Percentiles rank a stretch among this genome's conserved stretches.
Conservation (phyloP, 2,113 vertebrate species). For the Chionis minor region DNA sequence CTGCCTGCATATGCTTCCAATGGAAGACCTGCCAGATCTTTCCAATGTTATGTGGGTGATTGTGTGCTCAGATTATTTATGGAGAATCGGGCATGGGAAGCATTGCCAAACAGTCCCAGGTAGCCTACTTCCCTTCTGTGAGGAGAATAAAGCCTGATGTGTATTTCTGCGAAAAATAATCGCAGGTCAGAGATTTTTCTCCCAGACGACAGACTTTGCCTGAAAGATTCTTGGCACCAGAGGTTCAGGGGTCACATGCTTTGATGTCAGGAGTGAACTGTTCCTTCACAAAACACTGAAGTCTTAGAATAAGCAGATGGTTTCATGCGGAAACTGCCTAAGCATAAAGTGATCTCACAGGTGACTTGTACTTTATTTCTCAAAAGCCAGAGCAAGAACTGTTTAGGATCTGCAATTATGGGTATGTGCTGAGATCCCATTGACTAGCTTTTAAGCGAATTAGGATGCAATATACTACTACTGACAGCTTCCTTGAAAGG, state of each 20-base stretch:
- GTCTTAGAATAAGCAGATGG: slow-evolving; percentile 67
- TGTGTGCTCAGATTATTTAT: background rate
- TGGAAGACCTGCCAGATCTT: background rate
- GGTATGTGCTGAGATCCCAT: background rate
- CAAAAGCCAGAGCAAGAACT: background rate
- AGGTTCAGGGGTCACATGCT: slow-evolving; percentile 62
- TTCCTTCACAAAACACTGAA: slow-evolving; percentile 62
- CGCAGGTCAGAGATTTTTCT: slow-evolving; percentile 10
- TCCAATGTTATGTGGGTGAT: background rate
- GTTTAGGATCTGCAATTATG: background rate
- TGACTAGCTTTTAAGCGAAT: background rate
- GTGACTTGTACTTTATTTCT: slow-evolving; percentile 72
- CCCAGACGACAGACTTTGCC: background rate
- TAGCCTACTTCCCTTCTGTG: background rate
- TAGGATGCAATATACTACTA: background rate
- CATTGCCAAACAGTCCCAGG: background rate
- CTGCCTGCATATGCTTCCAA: background rate
- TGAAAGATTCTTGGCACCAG: slow-evolving; percentile 30
- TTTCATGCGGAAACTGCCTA: background rate
- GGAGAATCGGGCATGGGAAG: background rate
- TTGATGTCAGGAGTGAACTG: slow-evolving; percentile 73
- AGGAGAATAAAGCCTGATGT: background rate
- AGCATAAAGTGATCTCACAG: slow-evolving; percentile 49
- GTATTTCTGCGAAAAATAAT: background rate
- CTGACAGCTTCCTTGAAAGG: background rate